Percentiles rank a stretch among this genome's conserved stretches.
Evolutionary conservation across 2,113 vertebrate genomes (phyloP).

Genomic region (Eretmochelys imbricata): DNA sequence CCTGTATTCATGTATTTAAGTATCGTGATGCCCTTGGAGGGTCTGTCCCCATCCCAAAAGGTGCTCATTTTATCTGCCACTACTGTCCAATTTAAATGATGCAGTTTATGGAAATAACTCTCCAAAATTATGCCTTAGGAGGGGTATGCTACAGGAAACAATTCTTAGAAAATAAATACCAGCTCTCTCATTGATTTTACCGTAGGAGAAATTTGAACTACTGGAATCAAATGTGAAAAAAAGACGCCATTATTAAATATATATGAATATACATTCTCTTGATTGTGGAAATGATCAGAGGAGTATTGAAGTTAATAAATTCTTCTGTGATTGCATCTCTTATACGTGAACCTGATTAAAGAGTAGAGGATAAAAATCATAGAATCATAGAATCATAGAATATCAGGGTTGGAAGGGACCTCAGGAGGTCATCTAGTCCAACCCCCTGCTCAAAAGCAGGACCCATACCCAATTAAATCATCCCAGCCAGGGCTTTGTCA

Average conservation of each 20-base stretch:
- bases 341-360: slow-evolving; percentile 74
- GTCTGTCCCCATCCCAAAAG: neutral
- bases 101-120: fast-evolving
- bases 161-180: slow-evolving; percentile 72
- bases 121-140: slow-evolving; percentile 48
- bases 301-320: slow-evolving; percentile 73
- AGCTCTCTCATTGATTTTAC: slow-evolving; percentile 73
- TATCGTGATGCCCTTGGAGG: fast-evolving
- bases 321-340: slow-evolving; percentile 73
- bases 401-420: no score
- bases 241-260: slow-evolving; percentile 71
- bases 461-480: no score
- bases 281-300: slow-evolving; percentile 77
- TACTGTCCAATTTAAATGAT: neutral
- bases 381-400: no score
- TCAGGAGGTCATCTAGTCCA: no score
- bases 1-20: neutral
- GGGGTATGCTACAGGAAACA: slow-evolving; percentile 68
- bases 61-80: neutral
- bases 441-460: no score
- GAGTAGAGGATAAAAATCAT: slow-evolving; percentile 61
- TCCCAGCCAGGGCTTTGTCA: no score
- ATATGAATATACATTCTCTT: slow-evolving; percentile 74
- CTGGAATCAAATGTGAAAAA: slow-evolving; percentile 73
- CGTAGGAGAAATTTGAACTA: slow-evolving; percentile 57